These are phyloP conservation scores for Atherinosoma microstoma DNA, from an alignment of 2,797 vertebrate genomes.

Conservation along the genomic window DNA sequence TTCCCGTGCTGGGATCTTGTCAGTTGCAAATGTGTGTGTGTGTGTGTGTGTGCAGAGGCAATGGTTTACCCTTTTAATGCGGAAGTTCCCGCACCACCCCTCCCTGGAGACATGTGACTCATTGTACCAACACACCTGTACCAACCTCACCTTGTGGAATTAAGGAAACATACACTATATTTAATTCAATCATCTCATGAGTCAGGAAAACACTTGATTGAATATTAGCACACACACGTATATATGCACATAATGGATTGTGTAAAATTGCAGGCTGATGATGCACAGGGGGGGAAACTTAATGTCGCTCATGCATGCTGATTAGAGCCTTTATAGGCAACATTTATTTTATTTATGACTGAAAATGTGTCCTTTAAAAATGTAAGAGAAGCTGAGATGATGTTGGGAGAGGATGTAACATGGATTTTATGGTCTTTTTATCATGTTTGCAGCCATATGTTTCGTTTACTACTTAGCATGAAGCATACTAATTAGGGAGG, in stretches of 20 bases:
- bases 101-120: constrained; percentile 41
- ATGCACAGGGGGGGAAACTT: neutral
- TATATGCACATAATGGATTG: neutral
- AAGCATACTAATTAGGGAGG: neutral
- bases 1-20: neutral
- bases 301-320: neutral
- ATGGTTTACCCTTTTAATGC: constrained; percentile 27
- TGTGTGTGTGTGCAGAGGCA: neutral
- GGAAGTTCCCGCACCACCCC: neutral
- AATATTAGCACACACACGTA: neutral
- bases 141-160: constrained; percentile 37
- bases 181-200: constrained; percentile 13
- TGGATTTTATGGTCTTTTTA: neutral
- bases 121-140: constrained; percentile 63
- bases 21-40: neutral
- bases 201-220: constrained; percentile 6
- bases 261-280: neutral
- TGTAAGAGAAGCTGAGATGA: neutral
- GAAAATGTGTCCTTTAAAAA: neutral
- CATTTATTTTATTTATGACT: neutral
- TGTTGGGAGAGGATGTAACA: neutral
- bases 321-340: neutral
- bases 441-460: too few species aligned
- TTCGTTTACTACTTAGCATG: neutral
- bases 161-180: constrained; percentile 20